phyloP scores from a whole-genome alignment of 2,888 invertebrate genomes.

The Thymelicus acteon region DNA sequence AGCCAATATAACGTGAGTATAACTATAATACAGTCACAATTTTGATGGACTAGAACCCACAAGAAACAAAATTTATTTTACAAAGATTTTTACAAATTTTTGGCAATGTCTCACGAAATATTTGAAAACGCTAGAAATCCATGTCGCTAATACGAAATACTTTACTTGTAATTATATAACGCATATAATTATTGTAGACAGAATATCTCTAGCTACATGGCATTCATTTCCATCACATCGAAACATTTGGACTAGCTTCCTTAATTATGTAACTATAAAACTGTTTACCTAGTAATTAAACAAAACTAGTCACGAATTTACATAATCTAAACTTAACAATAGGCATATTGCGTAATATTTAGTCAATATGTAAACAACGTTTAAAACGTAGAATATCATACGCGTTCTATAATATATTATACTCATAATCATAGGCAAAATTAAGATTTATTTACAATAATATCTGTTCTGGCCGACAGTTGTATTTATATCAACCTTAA shows the following conservation, averaged over 20 bases:
- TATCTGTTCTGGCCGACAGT: conserved; percentile 48
- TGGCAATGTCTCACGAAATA: conserved; percentile 58
- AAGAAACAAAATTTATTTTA: conserved; percentile 63
- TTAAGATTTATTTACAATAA: conserved; percentile 49
- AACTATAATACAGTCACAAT: conserved; percentile 71
- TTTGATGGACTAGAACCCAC: conserved; percentile 83
- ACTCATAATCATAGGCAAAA: conserved; percentile 39
- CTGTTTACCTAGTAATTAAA: conserved; percentile 77
- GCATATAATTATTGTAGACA: conserved; percentile 47
- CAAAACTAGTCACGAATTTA: conserved; percentile 78
- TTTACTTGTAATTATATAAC: conserved; percentile 48
- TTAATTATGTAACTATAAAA: conserved; percentile 77
- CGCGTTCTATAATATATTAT: conserved; percentile 37
- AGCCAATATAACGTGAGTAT: conserved; percentile 62
- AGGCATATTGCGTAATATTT: conserved; percentile 41
- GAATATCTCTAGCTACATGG: conserved; percentile 69
- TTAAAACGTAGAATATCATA: conserved; percentile 43
- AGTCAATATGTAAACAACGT: conserved; percentile 41
- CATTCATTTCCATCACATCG: conserved; percentile 80
- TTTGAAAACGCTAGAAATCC: conserved; percentile 48
- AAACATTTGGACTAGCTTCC: conserved; percentile 83
- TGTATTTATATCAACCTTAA: conserved; percentile 46
- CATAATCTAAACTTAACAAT: conserved; percentile 60
- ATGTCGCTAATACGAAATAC: conserved; percentile 55
- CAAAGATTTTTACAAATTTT: conserved; percentile 61